Base-by-base conservation (phyloP, 2,113 vertebrate species). In the Myiozetetes cayanensis region DNA sequence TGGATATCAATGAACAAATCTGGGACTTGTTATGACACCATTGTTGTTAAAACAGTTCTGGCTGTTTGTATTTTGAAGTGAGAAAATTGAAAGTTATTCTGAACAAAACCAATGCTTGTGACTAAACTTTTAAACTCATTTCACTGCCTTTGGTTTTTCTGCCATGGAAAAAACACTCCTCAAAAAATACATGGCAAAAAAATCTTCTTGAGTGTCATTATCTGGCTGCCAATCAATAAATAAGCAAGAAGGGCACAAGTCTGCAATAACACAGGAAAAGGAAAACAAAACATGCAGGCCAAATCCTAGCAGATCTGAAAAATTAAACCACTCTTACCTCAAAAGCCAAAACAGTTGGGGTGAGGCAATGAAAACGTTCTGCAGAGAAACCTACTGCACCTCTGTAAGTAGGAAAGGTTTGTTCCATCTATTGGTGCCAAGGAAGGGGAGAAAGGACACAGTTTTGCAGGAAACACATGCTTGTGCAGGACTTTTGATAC, bases 61-160 rank as follows among this genome's bases (percentile, higher is more conserved):
- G 39, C 31, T 95, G 91, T 94, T 96, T 87, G 70, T 72, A 47
- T 95, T 89, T 91, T 87, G 70, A 95, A 96, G 89, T 14, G 21
- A 91, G 91, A 95, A 96, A 95, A 97, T 82, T 72, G 89, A 94
- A 94, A 96, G 92, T 93, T 86, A 89, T 71, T 92, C 35, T 59
- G 75, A 80, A 74, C 68, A 77, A 95, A 96, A 86, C 55, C 91
- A 94, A 8, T 71, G 55, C 68, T 74, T 77, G 12, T 85, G 71
- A 91, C 52, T 94, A 82, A 85, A 72, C 68, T 82, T 89, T 91
- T 65, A 89, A 95, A 87, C 53, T 91, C 17, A 16, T 92, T 92
- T 91, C 70, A 76, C 37, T 85, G 43, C 30, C 61, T 85, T 87
- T 78, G 33, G 6, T 66, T 78, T 95, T 94, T 79, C 74, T 89